Evolutionary conservation across 2,797 vertebrate species (phyloP).

Genomic region (Lerista edwardsae): DNA sequence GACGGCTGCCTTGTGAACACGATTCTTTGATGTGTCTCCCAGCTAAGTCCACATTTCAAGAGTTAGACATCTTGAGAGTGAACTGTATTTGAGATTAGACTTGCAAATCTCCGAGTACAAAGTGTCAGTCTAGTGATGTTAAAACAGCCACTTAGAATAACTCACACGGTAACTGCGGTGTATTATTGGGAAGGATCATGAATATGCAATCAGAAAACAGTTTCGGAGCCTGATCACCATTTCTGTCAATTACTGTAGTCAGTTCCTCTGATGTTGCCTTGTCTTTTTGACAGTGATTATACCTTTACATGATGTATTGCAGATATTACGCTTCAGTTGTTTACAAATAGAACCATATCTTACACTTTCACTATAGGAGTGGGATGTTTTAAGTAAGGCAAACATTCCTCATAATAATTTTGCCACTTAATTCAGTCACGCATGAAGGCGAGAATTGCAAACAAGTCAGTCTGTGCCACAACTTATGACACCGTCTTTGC

Average conservation of each 20-base stretch:
- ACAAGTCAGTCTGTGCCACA: background rate
- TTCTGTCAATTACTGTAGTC: constrained; percentile 75
- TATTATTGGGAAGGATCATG: constrained; percentile 75
- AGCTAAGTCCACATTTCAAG: constrained; percentile 1
- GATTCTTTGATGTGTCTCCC: constrained; percentile 6
- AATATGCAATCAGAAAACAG: constrained; percentile 81
- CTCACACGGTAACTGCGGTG: constrained; percentile 68
- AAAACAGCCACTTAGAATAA: constrained; percentile 74
- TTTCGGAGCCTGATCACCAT: constrained; percentile 73
- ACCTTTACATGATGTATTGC: constrained; percentile 74
- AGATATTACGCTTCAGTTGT: constrained; percentile 74
- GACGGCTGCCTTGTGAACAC: rapidly evolving
- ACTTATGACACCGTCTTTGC: constrained; percentile 16
- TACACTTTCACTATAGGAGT: constrained; percentile 58
- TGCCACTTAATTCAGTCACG: constrained; percentile 58
- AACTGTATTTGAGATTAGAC: constrained; percentile 68
- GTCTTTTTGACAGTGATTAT: constrained; percentile 82
- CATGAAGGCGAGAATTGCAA: constrained; percentile 36
- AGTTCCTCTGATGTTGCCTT: constrained; percentile 70
- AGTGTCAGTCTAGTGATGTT: constrained; percentile 71
- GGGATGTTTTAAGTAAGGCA: constrained; percentile 65
- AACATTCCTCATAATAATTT: constrained; percentile 64
- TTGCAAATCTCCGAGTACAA: constrained; percentile 73
- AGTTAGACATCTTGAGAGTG: constrained; percentile 49
- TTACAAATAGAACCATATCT: constrained; percentile 78